Conservation (phyloP, 1,140 invertebrate species). For the Pseudomyrmex dendroicus region DNA sequence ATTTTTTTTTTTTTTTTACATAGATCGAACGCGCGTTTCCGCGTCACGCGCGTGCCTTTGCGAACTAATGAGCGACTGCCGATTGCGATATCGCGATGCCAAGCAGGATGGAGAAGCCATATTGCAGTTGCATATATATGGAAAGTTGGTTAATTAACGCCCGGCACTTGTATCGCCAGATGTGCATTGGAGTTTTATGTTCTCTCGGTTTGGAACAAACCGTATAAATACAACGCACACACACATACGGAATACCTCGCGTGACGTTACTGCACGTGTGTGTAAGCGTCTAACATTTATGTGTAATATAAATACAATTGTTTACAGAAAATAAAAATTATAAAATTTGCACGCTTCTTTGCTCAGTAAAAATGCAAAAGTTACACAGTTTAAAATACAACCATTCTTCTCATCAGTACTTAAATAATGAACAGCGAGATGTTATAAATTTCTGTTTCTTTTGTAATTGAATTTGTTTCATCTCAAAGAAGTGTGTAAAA, state of each 20-base stretch:
- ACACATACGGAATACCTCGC: neutral
- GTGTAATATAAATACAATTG: neutral
- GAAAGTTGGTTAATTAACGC: conserved; percentile 74
- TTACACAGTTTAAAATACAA: conserved; percentile 23
- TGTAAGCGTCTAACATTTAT: neutral
- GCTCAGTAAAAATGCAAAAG: neutral
- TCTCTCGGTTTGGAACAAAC: conserved; percentile 32
- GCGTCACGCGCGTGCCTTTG: conserved; percentile 7
- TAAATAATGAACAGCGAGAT: neutral
- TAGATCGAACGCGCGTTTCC: conserved; percentile 20
- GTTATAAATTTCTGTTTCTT: neutral
- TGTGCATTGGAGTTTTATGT: conserved; percentile 35
- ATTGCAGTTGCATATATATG: conserved; percentile 18
- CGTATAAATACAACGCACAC: conserved; percentile 8
- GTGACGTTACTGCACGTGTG: too few species aligned
- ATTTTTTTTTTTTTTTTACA: conserved; percentile 25
- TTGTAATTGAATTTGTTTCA: neutral
- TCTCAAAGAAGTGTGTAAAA: too few species aligned
- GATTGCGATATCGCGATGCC: conserved; percentile 24
- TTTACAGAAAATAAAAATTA: conserved; percentile 17
- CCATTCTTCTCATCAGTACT: conserved; percentile 8
- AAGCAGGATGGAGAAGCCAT: neutral
- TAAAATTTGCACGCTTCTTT: conserved; percentile 38
- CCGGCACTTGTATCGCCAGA: conserved; percentile 23
- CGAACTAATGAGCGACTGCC: conserved; percentile 39